Evolutionary conservation across 2,797 vertebrate species (phyloP), one percentile per base, ranked within the genome.

Genomic region (Chloroceryle inda): DNA sequence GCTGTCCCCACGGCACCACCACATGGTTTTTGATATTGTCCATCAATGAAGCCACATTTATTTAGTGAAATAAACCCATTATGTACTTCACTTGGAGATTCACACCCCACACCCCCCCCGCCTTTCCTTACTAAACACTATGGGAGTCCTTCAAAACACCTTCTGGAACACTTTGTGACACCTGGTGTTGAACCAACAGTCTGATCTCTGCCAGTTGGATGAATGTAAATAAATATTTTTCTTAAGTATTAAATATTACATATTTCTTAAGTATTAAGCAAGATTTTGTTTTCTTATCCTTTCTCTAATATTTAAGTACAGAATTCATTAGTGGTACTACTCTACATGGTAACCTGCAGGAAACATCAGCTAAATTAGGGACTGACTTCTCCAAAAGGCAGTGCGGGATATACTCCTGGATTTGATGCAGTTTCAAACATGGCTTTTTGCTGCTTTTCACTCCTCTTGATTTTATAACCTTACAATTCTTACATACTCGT

Each of bases 41-140:
- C 17, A 2, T 47, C 85, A 82, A 69, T 69, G 94, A 94, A 88
- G 26, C 66, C 31, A 64, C 72, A 85, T 91, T 95, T 94, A 89
- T 94, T 97, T 94, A 87, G 33, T 77, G 91, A 88, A 94, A 96
- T 40, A 85, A 66, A 78, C 52, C 74, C 31, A 66, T 96, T 89
- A 77, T 50, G 31, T 71, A 52, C 73, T 93, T 55, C 24, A 82
- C 76, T 85, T 86, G 80, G 35, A 35, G 35, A 35, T 35, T 35
- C 35, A 35, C 35, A 35, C 35, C 35, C 8, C n/a, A n/a, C n/a
- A n/a, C 35, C 35, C 35, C 35, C 35, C 35, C 11, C 7, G 12
- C 21, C 12, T 13, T 62, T 72, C 13, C 47, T 10, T 83, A 73
- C 23, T 81, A 87, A 83, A 89, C 35, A 75, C 63, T 72, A 11